These are phyloP conservation scores for Dendrolimus kikuchii DNA, from an alignment of 1,140 invertebrate genomes.

Conservation along the genomic window DNA sequence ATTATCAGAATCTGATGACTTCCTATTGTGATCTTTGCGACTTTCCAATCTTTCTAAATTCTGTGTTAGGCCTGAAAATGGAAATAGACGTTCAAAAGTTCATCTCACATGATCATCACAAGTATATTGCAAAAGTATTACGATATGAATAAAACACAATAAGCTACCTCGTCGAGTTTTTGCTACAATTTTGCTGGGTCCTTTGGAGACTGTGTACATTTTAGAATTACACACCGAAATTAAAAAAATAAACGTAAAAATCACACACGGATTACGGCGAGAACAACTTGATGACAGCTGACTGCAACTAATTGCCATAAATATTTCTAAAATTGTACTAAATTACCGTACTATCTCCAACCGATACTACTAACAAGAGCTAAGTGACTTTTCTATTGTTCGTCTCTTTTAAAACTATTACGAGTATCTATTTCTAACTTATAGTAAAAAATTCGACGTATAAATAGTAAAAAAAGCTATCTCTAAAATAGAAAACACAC, in stretches of 20 bases:
- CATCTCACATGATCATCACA: constrained; percentile 18
- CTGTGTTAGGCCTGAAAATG: constrained; percentile 75
- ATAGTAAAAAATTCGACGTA: too few relatives aligned
- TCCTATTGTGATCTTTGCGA: constrained; percentile 76
- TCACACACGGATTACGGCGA: constrained; percentile 31
- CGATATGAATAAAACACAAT: constrained; percentile 7
- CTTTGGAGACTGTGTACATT: constrained; percentile 90
- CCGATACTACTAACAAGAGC: too few relatives aligned
- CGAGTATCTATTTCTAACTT: too few relatives aligned
- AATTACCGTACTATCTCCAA: too few relatives aligned
- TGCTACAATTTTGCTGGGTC: constrained; percentile 88
- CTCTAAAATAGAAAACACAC: too few relatives aligned
- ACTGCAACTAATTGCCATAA: constrained; percentile 21
- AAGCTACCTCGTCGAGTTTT: constrained; percentile 85
- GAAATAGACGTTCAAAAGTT: constrained; percentile 27
- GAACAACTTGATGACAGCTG: constrained; percentile 24
- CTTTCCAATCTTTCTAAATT: constrained; percentile 80
- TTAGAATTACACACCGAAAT: constrained; percentile 52
- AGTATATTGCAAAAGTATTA: constrained; percentile 6
- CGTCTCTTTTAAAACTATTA: too few relatives aligned
- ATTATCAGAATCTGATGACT: constrained; percentile 74
- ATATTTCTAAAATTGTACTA: too few relatives aligned
- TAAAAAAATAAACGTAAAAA: constrained; percentile 48
- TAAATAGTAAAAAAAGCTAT: too few relatives aligned
- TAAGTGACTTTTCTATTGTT: too few relatives aligned